These are phyloP conservation scores for Muscina levida DNA, from an alignment of 2,888 invertebrate genomes.

Conservation along the genomic window DNA sequence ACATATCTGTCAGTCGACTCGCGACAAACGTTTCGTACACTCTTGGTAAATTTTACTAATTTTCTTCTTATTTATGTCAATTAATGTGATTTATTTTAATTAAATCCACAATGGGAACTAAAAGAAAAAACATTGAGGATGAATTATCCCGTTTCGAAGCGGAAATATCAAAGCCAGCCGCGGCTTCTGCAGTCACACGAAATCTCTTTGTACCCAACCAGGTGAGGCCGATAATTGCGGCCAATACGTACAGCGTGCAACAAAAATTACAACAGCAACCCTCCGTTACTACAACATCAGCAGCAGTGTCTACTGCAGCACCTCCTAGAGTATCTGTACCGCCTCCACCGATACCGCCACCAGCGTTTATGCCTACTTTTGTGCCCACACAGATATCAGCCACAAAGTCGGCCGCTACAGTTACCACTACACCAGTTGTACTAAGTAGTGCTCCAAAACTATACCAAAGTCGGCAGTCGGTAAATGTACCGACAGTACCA, in stretches of 20 bases:
- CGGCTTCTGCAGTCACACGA: slow-evolving; percentile 80
- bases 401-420: slow-evolving; percentile 72
- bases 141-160: slow-evolving; percentile 96
- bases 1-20: background rate
- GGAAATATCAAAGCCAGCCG: slow-evolving; percentile 85
- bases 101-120: slow-evolving; percentile 74
- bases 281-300: slow-evolving; percentile 24
- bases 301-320: slow-evolving; percentile 70
- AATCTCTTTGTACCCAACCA: slow-evolving; percentile 81
- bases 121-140: slow-evolving; percentile 88
- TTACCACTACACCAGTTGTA: slow-evolving; percentile 81
- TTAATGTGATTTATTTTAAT: slow-evolving; percentile 30
- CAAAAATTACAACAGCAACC: slow-evolving; percentile 83
- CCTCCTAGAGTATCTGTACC: slow-evolving; percentile 73
- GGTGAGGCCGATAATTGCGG: slow-evolving; percentile 85
- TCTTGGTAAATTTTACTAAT: slow-evolving; percentile 33
- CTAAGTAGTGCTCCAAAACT: slow-evolving; percentile 86
- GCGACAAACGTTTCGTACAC: slow-evolving; percentile 3
- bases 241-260: slow-evolving; percentile 87
- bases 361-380: slow-evolving; percentile 79
- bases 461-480: slow-evolving; percentile 82
- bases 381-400: slow-evolving; percentile 76
- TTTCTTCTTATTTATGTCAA: background rate
- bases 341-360: slow-evolving; percentile 78
- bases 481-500: slow-evolving; percentile 74